Evolutionary conservation across 2,113 vertebrate species (phyloP).

Genomic region (Oncorhynchus tshawytscha): DNA sequence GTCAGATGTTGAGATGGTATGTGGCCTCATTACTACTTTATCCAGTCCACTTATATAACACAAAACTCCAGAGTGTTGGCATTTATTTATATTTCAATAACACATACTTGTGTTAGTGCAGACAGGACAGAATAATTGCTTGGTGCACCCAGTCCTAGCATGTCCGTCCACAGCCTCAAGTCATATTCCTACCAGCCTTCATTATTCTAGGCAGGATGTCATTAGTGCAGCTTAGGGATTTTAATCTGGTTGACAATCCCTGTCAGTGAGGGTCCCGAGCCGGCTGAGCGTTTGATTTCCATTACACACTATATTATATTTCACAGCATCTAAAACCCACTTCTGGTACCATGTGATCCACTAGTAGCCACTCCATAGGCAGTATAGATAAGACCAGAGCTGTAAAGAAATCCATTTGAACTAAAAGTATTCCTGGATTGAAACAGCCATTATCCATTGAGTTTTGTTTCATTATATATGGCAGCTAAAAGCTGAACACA

Average conservation of each 20-base stretch:
- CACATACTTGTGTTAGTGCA: constrained; percentile 18
- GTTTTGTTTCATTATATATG: neutral
- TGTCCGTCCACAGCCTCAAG: constrained; percentile 43
- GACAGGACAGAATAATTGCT: constrained; percentile 18
- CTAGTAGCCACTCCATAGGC: constrained; percentile 40
- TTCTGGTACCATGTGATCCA: constrained; percentile 49
- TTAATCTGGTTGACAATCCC: constrained; percentile 81
- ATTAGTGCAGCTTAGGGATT: constrained; percentile 79
- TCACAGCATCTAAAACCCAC: too few species aligned
- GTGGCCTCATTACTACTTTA: constrained; percentile 30
- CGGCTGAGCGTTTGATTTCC: constrained; percentile 51
- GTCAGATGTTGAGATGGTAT: constrained; percentile 82
- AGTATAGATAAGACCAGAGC: constrained; percentile 32
- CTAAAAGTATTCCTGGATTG: constrained; percentile 27
- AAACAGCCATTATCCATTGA: neutral
- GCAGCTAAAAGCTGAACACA: too few species aligned
- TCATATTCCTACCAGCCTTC: constrained; percentile 54
- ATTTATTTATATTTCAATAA: neutral
- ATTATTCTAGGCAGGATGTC: constrained; percentile 75
- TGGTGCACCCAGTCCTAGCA: constrained; percentile 27
- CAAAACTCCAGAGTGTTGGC: constrained; percentile 1
- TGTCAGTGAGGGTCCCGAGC: constrained; percentile 37
- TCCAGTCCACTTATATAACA: neutral
- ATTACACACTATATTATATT: constrained; percentile 38
- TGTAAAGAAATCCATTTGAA: constrained; percentile 30